phyloP scores from a whole-genome alignment of 2,888 invertebrate species.

The Leptarthrus brevirostris region DNA sequence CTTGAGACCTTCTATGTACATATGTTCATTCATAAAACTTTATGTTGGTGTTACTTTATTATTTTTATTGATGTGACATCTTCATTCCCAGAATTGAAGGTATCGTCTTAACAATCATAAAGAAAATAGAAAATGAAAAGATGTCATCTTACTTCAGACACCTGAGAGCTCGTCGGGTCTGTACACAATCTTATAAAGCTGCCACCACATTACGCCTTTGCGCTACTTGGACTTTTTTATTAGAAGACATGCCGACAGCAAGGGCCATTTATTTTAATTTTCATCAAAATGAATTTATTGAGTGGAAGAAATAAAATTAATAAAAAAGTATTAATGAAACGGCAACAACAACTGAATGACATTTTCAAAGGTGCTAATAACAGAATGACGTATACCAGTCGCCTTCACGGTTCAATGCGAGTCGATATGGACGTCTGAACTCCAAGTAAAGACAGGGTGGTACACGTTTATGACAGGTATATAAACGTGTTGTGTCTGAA shows the following conservation, averaged over 20 bases:
- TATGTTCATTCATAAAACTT: constrained; percentile 15
- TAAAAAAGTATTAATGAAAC: constrained; percentile 41
- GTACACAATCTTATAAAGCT: constrained; percentile 39
- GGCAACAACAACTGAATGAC: constrained; percentile 19
- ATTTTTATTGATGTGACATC: constrained; percentile 4
- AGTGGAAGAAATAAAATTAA: constrained; percentile 50
- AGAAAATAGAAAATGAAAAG: constrained; percentile 11
- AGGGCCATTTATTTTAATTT: constrained; percentile 49
- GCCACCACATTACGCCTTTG: constrained; percentile 49
- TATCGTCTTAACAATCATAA: neutral
- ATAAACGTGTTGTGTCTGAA: constrained; percentile 31
- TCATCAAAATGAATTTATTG: constrained; percentile 50
- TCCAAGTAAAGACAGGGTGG: constrained; percentile 19
- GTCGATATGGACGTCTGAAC: neutral
- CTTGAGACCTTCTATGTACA: too few relatives aligned
- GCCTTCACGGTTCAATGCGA: constrained; percentile 28
- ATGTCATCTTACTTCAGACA: neutral
- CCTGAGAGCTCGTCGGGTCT: neutral
- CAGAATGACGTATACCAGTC: constrained; percentile 5
- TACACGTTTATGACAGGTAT: constrained; percentile 16
- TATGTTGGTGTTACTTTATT: neutral
- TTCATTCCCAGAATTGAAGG: neutral
- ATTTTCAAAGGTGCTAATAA: constrained; percentile 42
- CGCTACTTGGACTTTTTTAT: constrained; percentile 36
- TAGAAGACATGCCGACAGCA: constrained; percentile 45